Evolutionary conservation across 92 coral and sea anemone species (phyloP).

Genomic region (Parazoanthus swiftii): DNA sequence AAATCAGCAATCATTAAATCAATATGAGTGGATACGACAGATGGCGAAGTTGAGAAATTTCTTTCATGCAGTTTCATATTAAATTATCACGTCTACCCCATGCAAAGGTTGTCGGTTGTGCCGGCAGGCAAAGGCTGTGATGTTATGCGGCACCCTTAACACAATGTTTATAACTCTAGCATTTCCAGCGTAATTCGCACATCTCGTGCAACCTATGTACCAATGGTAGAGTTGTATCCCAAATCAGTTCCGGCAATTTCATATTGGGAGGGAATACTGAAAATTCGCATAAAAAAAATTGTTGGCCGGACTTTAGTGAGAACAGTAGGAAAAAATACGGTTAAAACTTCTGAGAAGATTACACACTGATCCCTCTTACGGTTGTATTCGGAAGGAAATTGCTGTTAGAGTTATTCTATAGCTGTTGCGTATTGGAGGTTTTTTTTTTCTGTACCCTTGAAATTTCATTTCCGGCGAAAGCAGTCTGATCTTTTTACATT

Average conservation of each 20-base stretch:
- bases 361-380: no score
- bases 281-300: neutral
- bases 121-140: conserved; percentile 57
- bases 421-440: no score
- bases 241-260: neutral
- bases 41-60: conserved; percentile 20
- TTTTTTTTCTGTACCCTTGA: no score
- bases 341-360: no score
- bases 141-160: conserved; percentile 21
- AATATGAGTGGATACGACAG: neutral
- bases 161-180: neutral
- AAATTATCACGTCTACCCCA: conserved; percentile 62
- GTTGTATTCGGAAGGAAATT: no score
- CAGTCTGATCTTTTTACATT: no score
- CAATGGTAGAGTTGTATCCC: neutral
- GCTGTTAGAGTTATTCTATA: no score
- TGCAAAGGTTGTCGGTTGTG: conserved; percentile 64
- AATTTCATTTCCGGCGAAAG: no score
- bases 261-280: neutral
- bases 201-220: neutral
- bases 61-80: conserved; percentile 46
- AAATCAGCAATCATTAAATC: neutral
- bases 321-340: neutral
- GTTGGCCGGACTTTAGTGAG: neutral
- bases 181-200: neutral